Evolutionary conservation across 1,140 invertebrate genomes (phyloP), one percentile per base, ranked within the genome.

Genomic region (Heliconius hermathena): DNA sequence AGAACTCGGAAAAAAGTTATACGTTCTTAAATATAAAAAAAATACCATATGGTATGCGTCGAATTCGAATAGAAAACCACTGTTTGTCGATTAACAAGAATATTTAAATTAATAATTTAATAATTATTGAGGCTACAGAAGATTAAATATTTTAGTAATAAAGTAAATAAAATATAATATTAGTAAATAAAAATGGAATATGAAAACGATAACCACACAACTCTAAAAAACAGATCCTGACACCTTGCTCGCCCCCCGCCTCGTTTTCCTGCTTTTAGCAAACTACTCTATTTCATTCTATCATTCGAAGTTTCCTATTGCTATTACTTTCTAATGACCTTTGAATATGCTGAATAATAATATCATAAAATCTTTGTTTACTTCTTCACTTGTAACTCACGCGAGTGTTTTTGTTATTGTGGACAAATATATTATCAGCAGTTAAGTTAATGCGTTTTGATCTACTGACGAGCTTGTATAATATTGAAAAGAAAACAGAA

Each of bases 351-450:
- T 91, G 90, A 94, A 92, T 93, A 93, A 93, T 92, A 93, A 91
- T 94, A 93, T 80, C 85, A 83, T 89, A 87, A 87, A 91, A 93
- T 93, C 91, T 94, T 94, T 94, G 93, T 94, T 94, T 94, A 94
- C 93, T 94, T 92, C 91, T 85, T 85, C 84, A 87, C 84, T 88
- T 83, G 88, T 90, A 88, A 87, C 89, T 90, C 87, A 85, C 88
- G 88, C 84, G 86, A 94, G 89, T 93, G 93, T 93, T 93, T 93
- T 94, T 94, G 93, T 94, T 94, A 91, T 94, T 93, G 92, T 93
- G 90, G 79, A 80, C 85, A 87, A 88, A 86, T 82, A 82, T 81
- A 83, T 81, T 81, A 78, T 78, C 77, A 83, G 73, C 41, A 66
- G 60, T 73, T 71, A 78, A 76, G 77, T 79, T 70, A 74, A 29